Percentiles rank a stretch among this genome's conserved stretches.
Conservation (phyloP, 2,888 invertebrate species). For the Dasypogon diadema region DNA sequence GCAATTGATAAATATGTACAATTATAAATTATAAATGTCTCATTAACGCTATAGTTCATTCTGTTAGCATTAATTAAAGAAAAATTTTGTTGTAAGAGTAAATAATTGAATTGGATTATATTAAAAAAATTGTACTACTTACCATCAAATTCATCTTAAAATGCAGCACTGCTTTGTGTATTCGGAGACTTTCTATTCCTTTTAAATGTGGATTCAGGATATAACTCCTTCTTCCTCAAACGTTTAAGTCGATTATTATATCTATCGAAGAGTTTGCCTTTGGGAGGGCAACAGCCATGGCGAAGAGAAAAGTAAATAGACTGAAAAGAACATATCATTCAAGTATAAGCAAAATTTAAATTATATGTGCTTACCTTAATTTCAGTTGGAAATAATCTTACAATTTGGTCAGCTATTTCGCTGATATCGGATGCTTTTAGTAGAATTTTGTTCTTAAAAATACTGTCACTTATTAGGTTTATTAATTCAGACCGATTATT, state of each 20-base stretch:
- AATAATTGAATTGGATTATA: too few species aligned
- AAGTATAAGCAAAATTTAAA: not conserved
- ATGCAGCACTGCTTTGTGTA: not conserved
- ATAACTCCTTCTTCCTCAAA: not conserved
- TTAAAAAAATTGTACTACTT: too few species aligned
- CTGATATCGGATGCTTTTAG: not conserved
- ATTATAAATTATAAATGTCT: too few species aligned
- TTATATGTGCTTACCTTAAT: not conserved
- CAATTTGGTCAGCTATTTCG: conserved; percentile 10
- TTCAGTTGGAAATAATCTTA: conserved; percentile 15
- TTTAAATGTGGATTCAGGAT: not conserved
- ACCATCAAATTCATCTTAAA: not conserved
- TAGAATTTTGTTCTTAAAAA: not conserved
- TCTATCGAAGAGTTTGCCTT: conserved; percentile 1
- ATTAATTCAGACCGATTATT: not conserved
- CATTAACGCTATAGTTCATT: too few species aligned
- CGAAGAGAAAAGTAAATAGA: not conserved
- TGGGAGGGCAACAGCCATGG: not conserved
- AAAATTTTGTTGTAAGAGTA: too few species aligned
- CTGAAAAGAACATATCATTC: not conserved
- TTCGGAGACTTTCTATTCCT: not conserved
- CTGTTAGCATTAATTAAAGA: too few species aligned
- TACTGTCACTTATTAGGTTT: not conserved
- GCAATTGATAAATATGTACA: too few species aligned
- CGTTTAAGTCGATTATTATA: not conserved